Base-by-base conservation (phyloP, 1,140 invertebrate genomes). In the Thrips palmi region DNA sequence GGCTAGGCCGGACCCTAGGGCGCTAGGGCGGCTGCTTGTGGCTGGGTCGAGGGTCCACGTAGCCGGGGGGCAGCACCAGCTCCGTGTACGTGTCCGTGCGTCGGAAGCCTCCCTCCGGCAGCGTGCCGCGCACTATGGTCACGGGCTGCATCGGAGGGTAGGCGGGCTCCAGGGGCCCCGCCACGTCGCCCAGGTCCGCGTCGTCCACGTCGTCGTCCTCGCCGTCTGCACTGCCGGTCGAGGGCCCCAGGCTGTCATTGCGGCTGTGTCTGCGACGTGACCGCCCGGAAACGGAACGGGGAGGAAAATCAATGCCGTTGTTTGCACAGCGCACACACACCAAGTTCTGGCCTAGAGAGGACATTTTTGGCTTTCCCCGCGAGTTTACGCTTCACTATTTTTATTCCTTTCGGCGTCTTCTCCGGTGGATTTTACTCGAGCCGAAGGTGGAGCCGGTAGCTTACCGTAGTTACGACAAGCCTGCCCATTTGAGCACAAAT, bases 81-180 rank as follows among this genome's bases (percentile, higher is more conserved):
- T 51, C 49, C 4, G 49, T 51, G 37, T 51, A 51, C 18, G 39
- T 40, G 27, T 31, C 44, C 2, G 49, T 51, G 35, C 49, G 49
- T 17, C 49, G 32, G 37, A 45, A 51, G 3, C 49, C 49, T 12
- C 46, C 32, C n/a, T 47, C 44, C 6, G 49, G 49, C 0, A 43
- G 44, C 8, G 33, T 41, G 8, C 49, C 49, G 28, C 43, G 23
- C 10, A 51, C 46, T 18, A 51, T 46, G 8, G 47, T 49, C 15
- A 51, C 47, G 3, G 46, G 49, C 29, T 49, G 44, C n/a, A 46
- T 39, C 2, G 49, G 44, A 6, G 49, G 47, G 22, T 51, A 51
- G 2, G 49, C 44, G 7, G 49, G 47, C 18, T 39, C 40, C 28
- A 51, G 34, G 11, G 49, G 49, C 5, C 41, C 40, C 1, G 47